Conservation (phyloP, 1,140 invertebrate species). For the Tetragonula clypearis region DNA sequence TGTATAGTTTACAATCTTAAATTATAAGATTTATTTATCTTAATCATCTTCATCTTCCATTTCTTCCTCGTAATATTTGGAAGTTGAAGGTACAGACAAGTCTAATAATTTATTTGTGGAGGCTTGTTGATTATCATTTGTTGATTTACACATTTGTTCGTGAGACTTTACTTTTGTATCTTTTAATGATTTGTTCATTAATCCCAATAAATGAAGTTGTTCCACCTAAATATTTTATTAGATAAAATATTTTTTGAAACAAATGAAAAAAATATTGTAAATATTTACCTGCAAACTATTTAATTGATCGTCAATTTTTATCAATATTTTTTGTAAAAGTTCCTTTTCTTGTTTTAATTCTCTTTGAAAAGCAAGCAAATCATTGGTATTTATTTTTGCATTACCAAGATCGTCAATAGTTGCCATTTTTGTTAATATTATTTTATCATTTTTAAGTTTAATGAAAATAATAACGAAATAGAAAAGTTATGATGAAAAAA, state of each 20-base stretch:
- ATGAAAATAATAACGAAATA: not conserved
- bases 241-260: constrained; percentile 21
- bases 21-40: constrained; percentile 32
- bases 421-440: not conserved
- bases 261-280: not conserved
- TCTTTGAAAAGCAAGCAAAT: constrained; percentile 56
- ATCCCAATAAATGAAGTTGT: constrained; percentile 69
- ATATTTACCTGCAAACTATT: constrained; percentile 71
- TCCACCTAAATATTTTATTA: constrained; percentile 67
- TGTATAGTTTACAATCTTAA: constrained; percentile 5
- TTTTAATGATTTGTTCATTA: constrained; percentile 25
- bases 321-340: constrained; percentile 66
- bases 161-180: not conserved
- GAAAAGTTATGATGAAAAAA: not conserved
- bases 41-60: constrained; percentile 65
- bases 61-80: constrained; percentile 62
- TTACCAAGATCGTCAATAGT: not conserved
- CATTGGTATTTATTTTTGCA: constrained; percentile 14
- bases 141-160: not conserved
- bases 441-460: not conserved
- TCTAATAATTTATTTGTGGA: constrained; percentile 36
- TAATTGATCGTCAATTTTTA: constrained; percentile 72
- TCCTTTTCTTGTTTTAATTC: constrained; percentile 69
- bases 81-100: constrained; percentile 34
- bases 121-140: constrained; percentile 1